Evolutionary conservation across 2,797 vertebrate genomes (phyloP).

Genomic region (Scolopax rusticola): DNA sequence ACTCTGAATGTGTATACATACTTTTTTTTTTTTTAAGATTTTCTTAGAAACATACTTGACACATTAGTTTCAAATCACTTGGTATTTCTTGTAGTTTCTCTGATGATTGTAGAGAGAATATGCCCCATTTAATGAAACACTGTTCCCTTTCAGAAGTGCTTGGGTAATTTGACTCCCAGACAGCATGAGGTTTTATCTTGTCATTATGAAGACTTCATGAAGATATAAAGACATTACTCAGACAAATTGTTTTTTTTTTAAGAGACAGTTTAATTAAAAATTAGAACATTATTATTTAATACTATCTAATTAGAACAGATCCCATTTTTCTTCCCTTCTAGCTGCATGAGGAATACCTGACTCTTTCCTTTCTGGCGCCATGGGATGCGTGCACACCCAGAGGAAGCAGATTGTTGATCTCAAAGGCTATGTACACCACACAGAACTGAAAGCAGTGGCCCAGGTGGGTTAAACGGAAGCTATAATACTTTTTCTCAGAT

Average conservation of each 20-base stretch:
- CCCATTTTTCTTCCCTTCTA: slow-evolving; percentile 1
- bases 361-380: background rate
- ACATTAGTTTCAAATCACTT: background rate
- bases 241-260: slow-evolving; percentile 17
- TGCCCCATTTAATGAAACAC: background rate
- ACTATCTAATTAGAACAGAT: slow-evolving; percentile 13
- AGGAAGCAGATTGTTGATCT: fast-evolving
- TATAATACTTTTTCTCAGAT: background rate
- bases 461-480: background rate
- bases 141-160: background rate
- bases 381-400: background rate
- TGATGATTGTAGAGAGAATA: background rate
- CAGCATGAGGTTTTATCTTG: background rate
- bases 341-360: background rate
- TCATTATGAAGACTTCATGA: background rate
- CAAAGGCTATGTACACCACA: fast-evolving
- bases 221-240: background rate
- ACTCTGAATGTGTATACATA: background rate
- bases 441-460: background rate
- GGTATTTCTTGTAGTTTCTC: background rate
- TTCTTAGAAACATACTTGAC: background rate
- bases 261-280: slow-evolving; percentile 38
- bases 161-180: background rate
- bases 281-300: slow-evolving; percentile 42
- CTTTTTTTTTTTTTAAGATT: background rate